Conservation (phyloP, 1,140 invertebrate species). For the Hetaerina americana region DNA sequence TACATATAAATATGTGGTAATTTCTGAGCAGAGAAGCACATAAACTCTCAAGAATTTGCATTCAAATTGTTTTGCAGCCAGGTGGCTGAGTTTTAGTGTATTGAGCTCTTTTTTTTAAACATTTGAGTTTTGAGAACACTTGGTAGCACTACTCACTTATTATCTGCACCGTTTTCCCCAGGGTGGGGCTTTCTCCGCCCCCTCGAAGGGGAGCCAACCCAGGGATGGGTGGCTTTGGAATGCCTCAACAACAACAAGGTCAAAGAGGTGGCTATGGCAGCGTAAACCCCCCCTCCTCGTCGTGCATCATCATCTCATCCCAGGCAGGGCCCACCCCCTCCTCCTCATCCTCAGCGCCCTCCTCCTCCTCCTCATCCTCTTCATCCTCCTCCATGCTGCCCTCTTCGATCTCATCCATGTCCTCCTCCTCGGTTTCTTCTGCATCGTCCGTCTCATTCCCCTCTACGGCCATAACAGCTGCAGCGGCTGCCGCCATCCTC, state of each 20-base stretch:
- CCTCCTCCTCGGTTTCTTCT: neutral
- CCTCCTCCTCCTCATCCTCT: neutral
- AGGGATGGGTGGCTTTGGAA: neutral
- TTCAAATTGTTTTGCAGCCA: neutral
- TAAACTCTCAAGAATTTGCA: no score
- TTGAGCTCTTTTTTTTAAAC: no score
- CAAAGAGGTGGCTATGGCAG: neutral
- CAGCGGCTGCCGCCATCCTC: neutral
- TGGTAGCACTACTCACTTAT: neutral
- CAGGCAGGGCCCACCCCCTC: neutral
- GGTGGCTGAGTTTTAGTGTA: neutral
- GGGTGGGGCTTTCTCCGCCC: neutral
- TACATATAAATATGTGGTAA: no score
- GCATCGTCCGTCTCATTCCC: neutral
- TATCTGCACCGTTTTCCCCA: neutral
- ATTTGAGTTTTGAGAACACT: neutral
- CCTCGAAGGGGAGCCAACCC: neutral
- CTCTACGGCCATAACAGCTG: no score
- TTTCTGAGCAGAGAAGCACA: no score
- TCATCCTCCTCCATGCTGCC: neutral
- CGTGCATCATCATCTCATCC: neutral
- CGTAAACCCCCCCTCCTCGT: neutral
- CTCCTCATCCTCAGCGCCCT: neutral
- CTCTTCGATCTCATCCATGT: neutral
- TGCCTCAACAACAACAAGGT: neutral